These are phyloP conservation scores for Calidris pygmaea DNA, from an alignment of 2,113 vertebrate species.

Conservation along the genomic window DNA sequence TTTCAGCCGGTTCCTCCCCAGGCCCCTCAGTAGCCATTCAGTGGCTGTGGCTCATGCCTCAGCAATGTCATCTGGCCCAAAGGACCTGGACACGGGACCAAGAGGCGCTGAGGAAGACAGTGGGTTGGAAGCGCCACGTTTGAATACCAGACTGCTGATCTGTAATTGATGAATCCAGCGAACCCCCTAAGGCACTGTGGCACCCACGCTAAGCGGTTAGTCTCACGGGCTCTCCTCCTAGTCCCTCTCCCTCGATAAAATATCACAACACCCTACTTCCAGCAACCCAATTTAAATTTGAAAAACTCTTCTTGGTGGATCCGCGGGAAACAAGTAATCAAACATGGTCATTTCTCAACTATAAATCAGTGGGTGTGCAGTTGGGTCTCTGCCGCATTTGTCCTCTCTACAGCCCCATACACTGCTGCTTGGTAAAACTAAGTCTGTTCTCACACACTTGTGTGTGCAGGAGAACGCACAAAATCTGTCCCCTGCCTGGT, in stretches of 20 bases:
- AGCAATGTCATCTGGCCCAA: conserved; percentile 53
- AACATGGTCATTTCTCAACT: background rate
- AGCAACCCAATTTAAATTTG: background rate
- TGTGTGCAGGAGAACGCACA: background rate
- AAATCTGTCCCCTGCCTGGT: background rate
- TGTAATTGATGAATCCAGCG: background rate
- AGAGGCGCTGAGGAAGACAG: conserved; percentile 9
- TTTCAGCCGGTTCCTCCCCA: background rate
- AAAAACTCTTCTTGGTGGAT: background rate
- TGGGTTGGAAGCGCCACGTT: conserved; percentile 23
- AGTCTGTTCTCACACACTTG: background rate
- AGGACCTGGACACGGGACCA: background rate
- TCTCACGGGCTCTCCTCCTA: background rate
- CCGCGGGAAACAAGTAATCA: background rate
- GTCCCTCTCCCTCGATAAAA: background rate
- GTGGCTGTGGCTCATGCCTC: conserved; percentile 25
- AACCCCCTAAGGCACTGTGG: background rate
- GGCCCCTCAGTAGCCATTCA: background rate
- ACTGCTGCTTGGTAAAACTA: background rate
- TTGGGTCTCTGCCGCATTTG: background rate
- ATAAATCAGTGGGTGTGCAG: background rate
- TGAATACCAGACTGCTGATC: conserved; percentile 61
- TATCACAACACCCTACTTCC: background rate
- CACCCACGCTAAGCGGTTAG: background rate
- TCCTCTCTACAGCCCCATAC: background rate